A percentile compares a stretch with the other conserved stretches of the same genome.
Conservation (phyloP, 2,113 vertebrate genomes). For the Xiphorhynchus elegans region DNA sequence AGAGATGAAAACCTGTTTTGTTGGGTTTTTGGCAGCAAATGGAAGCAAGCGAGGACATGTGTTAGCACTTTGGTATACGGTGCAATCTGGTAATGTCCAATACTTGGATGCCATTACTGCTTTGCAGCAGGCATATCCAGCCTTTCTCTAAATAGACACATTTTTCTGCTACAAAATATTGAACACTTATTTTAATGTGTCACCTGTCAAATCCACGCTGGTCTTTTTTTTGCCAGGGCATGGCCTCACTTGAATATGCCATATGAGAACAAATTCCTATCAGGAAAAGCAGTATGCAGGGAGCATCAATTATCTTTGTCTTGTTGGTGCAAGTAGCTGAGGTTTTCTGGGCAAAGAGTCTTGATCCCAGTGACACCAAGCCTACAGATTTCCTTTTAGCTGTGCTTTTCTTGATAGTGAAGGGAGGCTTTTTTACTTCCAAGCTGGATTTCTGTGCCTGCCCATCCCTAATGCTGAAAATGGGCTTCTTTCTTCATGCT, state of each 20-base stretch:
- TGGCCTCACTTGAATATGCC: not conserved
- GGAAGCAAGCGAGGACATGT: not conserved
- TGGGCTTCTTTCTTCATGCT: conserved; percentile 20
- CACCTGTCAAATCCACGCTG: not conserved
- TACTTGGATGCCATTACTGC: not conserved
- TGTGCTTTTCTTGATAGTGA: not conserved
- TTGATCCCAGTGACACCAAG: not conserved
- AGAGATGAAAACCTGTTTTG: not conserved
- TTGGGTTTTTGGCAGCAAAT: conserved; percentile 2
- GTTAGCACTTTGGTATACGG: not conserved
- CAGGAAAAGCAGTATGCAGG: not conserved
- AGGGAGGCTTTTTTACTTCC: not conserved
- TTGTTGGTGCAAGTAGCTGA: not conserved
- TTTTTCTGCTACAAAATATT: not conserved
- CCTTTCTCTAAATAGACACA: not conserved
- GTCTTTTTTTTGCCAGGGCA: not conserved
- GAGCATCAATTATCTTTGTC: not conserved
- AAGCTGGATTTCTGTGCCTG: not conserved
- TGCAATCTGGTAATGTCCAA: conserved; percentile 1
- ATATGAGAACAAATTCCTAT: not conserved
- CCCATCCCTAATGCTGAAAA: not conserved
- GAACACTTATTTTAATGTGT: not conserved
- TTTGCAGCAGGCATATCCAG: not conserved
- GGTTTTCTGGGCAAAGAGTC: not conserved
- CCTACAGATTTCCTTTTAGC: not conserved